Conservation (phyloP, 1,140 invertebrate species). For the Bombus terrestris region DNA sequence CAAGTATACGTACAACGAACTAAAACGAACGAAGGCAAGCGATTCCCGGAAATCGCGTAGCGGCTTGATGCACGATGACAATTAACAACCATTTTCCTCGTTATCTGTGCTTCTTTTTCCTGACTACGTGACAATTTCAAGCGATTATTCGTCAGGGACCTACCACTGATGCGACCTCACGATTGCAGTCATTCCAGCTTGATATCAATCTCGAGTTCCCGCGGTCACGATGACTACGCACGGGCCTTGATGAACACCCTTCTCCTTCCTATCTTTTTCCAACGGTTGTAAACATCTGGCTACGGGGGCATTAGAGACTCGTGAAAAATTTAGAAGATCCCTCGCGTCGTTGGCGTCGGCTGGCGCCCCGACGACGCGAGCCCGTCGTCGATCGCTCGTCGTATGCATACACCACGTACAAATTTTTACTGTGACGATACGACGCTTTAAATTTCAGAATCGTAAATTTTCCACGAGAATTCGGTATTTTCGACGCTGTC, state of each 20-base stretch:
- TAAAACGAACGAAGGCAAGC: background rate
- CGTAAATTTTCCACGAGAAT: background rate
- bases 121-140: background rate
- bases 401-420: background rate
- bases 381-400: background rate
- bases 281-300: slow-evolving; percentile 14
- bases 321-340: slow-evolving; percentile 33
- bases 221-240: slow-evolving; percentile 5
- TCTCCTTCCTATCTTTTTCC: background rate
- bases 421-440: background rate
- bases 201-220: slow-evolving; percentile 9
- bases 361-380: background rate
- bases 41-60: slow-evolving; percentile 2
- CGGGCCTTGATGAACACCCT: slow-evolving; percentile 4
- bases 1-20: background rate
- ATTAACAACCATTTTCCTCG: slow-evolving; percentile 29
- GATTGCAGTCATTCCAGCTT: slow-evolving; percentile 5
- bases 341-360: background rate
- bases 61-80: background rate
- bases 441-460: background rate
- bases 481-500: background rate
- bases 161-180: background rate
- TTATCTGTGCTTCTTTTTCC: slow-evolving; percentile 9
- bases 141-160: background rate
- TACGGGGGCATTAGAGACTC: slow-evolving; percentile 21